Evolutionary conservation across 2,797 vertebrate genomes (phyloP).

Genomic region (Spinus pinus): DNA sequence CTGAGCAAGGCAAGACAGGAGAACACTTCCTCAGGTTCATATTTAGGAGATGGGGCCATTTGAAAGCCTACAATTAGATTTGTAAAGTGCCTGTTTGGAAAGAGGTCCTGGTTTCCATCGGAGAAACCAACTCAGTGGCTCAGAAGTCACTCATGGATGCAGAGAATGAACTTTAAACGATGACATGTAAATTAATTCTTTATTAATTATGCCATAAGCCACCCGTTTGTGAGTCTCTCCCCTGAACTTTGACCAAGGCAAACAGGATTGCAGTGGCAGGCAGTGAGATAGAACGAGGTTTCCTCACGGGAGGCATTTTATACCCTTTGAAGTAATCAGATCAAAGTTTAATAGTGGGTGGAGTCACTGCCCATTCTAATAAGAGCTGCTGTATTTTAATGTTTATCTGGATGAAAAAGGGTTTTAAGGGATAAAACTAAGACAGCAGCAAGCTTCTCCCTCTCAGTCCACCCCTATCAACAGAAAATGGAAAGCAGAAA

Average conservation of each 20-base stretch:
- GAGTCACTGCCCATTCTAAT: neutral
- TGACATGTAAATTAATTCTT: neutral
- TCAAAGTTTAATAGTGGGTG: neutral
- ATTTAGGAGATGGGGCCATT: neutral
- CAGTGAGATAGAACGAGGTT: neutral
- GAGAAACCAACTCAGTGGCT: neutral
- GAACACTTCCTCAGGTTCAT: neutral
- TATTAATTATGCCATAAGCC: neutral
- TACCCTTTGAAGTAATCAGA: neutral
- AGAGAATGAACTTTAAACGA: slow-evolving; percentile 30
- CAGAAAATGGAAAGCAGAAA: neutral
- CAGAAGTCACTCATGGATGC: neutral
- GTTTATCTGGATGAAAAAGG: neutral
- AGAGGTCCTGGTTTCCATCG: neutral
- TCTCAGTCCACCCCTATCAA: neutral
- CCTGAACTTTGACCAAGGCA: slow-evolving; percentile 38
- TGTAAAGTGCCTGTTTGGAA: neutral
- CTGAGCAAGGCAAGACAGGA: neutral
- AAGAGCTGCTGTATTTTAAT: neutral
- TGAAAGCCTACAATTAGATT: neutral
- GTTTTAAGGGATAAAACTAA: neutral
- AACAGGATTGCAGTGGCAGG: neutral
- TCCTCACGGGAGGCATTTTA: neutral
- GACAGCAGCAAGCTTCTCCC: neutral
- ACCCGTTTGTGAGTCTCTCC: neutral